Percentiles rank a stretch among this genome's conserved stretches.
These are phyloP conservation scores for Synchiropus splendidus DNA, from an alignment of 2,113 vertebrate species.

Conservation along the genomic window DNA sequence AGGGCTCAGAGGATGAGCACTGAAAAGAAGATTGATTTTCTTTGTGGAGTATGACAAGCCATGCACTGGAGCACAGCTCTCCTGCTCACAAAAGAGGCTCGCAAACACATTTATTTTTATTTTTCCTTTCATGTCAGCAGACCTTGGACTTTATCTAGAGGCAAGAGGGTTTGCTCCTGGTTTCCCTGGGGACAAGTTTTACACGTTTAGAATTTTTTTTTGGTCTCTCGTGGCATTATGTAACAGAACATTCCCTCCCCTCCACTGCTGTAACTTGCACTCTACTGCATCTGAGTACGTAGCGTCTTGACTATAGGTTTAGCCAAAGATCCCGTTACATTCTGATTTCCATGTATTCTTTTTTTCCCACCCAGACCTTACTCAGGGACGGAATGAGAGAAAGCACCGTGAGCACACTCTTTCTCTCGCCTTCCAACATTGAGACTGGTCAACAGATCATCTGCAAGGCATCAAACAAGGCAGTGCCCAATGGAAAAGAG, in stretches of 20 bases:
- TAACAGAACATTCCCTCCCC: background rate
- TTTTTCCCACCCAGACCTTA: constrained; percentile 71
- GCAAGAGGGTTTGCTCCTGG: constrained; percentile 1
- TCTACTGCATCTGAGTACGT: too few species aligned
- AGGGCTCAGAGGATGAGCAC: constrained; percentile 51
- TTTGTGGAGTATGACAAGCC: constrained; percentile 62
- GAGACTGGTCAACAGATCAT: constrained; percentile 89
- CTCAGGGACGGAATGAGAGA: constrained; percentile 86
- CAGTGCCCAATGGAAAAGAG: constrained; percentile 87
- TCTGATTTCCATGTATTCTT: too few species aligned
- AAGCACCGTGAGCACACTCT: constrained; percentile 89
- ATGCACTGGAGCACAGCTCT: constrained; percentile 49
- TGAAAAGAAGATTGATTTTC: constrained; percentile 71
- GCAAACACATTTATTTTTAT: constrained; percentile 36
- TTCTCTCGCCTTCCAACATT: constrained; percentile 83
- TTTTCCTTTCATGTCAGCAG: constrained; percentile 33
- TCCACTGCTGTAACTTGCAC: too few species aligned
- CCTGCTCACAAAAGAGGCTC: constrained; percentile 44
- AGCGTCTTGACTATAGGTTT: too few species aligned
- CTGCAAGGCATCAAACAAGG: constrained; percentile 92
- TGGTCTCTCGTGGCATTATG: background rate
- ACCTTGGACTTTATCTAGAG: constrained; percentile 30
- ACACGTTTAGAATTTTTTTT: constrained; percentile 19
- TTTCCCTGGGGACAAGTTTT: constrained; percentile 19
- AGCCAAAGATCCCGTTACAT: background rate